Conservation (phyloP, 2,113 vertebrate species). For the Motacilla tschutschensis region DNA sequence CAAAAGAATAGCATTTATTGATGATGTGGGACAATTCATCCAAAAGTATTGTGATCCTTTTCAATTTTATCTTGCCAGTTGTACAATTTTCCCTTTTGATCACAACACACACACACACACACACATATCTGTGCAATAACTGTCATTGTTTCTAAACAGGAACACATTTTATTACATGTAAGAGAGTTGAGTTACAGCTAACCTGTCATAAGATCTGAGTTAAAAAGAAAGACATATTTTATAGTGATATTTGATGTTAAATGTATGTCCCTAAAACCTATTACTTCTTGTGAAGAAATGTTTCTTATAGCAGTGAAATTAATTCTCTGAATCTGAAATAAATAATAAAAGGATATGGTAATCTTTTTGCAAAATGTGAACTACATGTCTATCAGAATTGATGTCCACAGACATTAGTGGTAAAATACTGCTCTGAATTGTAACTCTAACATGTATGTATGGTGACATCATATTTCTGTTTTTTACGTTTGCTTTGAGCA, state of each 20-base stretch:
- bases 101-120: neutral
- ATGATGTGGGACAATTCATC: neutral
- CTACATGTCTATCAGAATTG: neutral
- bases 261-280: neutral
- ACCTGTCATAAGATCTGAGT: neutral
- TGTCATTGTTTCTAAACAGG: neutral
- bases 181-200: neutral
- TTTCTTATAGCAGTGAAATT: neutral
- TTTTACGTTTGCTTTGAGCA: constrained; percentile 3
- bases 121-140: neutral
- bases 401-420: neutral
- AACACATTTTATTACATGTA: neutral
- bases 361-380: neutral
- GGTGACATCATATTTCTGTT: neutral
- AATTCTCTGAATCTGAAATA: neutral
- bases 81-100: neutral
- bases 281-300: neutral
- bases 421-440: constrained; percentile 1
- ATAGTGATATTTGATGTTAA: neutral
- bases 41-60: neutral
- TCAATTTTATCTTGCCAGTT: neutral
- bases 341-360: neutral
- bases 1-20: neutral
- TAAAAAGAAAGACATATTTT: neutral
- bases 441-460: neutral